Evolutionary conservation across 2,888 invertebrate genomes (phyloP), one percentile per base, ranked within the genome.

Genomic region (Iphiclides podalirius): DNA sequence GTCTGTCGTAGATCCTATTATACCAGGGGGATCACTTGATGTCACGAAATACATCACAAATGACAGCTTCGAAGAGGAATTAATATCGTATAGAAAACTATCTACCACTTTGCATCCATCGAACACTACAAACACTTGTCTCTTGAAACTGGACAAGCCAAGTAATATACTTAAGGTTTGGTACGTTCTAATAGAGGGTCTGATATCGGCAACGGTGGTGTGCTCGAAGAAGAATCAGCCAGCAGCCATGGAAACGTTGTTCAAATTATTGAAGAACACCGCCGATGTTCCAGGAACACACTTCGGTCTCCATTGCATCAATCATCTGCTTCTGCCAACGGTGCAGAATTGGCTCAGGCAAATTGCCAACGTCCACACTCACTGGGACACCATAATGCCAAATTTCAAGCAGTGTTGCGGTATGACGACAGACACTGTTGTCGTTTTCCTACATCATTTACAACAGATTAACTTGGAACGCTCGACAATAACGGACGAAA

Each of bases 371-470:
- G 92, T 93, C 4, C 92, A 92, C 59, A 90, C 93, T 56, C 91
- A 94, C 55, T 93, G 94, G 92, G 93, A 95, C 59, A 90, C 90
- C 58, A 92, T 94, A 41, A 94, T 95, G 74, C 94, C 96, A 56
- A 97, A 97, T 76, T 98, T 98, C 69, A 98, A 98, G 70, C 98
- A 98, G 71, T 97, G 96, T 70, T 96, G 96, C 67, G 98, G 98
- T 6, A 92, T 97, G 80, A 95, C 96, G 8, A 96, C 97, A 0
- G 98, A 98, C 69, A 89, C 97, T 20, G 93, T 97, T 26, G 98
- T 98, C 0, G 94, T 96, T 64, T 96, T 96, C 62, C 83, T 97
- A 26, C 93, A 93, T 59, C 92, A 94, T 63, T 90, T 96, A 28
- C 93, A 94, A 72, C 92, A 93, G 84, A 89, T 91, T 56, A 80